Evolutionary conservation across 2,113 vertebrate genomes (phyloP).

Genomic region (Nothobranchius furzeri): DNA sequence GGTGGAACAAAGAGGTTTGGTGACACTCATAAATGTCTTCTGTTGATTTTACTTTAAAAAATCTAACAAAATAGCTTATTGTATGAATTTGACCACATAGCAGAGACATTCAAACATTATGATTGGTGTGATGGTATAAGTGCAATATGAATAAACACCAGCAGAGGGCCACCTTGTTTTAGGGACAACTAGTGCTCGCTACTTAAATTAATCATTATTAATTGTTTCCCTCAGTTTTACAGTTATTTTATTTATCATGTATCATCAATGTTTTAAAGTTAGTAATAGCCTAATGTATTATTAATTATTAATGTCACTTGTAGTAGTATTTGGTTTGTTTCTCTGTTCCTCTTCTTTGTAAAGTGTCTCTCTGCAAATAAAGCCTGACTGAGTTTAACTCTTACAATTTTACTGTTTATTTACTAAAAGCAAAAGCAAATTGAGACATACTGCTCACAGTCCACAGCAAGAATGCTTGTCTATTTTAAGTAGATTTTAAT

Average conservation of each 20-base stretch:
- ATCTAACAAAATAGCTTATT: too few species aligned
- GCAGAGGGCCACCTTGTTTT: constrained; percentile 57
- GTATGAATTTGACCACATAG: too few species aligned
- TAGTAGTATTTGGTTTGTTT: not conserved
- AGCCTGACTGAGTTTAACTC: too few species aligned
- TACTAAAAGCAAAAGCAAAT: too few species aligned
- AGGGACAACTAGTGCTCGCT: constrained; percentile 1
- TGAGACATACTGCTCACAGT: too few species aligned
- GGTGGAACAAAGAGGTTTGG: too few species aligned
- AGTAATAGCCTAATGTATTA: not conserved
- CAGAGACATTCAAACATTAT: not conserved
- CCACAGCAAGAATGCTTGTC: too few species aligned
- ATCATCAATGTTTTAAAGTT: too few species aligned
- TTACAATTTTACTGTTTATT: too few species aligned
- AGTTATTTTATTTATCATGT: not conserved
- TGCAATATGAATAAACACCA: constrained; percentile 48
- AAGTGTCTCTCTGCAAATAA: not conserved
- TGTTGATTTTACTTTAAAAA: too few species aligned
- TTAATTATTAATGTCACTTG: not conserved
- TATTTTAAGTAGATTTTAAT: too few species aligned
- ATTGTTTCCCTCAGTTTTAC: not conserved
- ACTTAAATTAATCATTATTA: not conserved
- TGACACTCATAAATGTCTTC: too few species aligned
- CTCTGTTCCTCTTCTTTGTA: not conserved
- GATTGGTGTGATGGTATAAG: not conserved